A percentile compares a stretch with the other conserved stretches of the same genome.
phyloP scores from a whole-genome alignment of 2,113 vertebrate genomes.

The Phrynocephalus versicolor region DNA sequence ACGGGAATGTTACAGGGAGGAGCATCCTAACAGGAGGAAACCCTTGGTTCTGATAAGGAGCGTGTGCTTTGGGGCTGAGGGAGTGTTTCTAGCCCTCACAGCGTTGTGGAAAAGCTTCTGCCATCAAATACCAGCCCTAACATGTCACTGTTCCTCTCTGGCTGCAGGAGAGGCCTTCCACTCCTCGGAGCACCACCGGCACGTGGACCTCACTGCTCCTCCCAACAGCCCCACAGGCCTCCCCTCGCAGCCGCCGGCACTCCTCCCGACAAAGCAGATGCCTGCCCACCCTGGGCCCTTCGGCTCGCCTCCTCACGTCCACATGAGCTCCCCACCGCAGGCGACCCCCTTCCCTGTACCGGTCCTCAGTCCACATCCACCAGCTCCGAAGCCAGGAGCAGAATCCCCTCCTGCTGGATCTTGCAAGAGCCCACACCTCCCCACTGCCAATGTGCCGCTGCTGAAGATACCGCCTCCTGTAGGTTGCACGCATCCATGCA shows the following conservation, averaged over 20 bases:
- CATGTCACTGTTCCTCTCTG: slow-evolving; percentile 23
- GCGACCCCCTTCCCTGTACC: slow-evolving; percentile 80
- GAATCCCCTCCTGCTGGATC: slow-evolving; percentile 79
- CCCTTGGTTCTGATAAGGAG: neutral
- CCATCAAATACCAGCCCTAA: slow-evolving; percentile 34
- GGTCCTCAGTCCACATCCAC: slow-evolving; percentile 74
- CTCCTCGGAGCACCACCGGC: slow-evolving; percentile 90
- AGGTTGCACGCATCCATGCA: slow-evolving; percentile 92
- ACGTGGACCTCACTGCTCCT: slow-evolving; percentile 94
- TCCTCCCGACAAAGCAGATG: slow-evolving; percentile 82
- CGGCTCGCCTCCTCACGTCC: slow-evolving; percentile 70
- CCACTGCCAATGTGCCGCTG: slow-evolving; percentile 86
- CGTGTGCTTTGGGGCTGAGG: neutral
- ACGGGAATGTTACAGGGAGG: neutral
- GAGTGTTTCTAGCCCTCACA: no score
- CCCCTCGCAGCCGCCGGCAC: slow-evolving; percentile 86
- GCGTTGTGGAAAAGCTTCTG: neutral
- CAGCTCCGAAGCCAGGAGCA: slow-evolving; percentile 74
- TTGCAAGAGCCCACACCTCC: slow-evolving; percentile 90
- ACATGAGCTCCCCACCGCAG: slow-evolving; percentile 75
- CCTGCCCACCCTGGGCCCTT: slow-evolving; percentile 77
- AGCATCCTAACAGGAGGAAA: neutral
- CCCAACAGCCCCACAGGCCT: slow-evolving; percentile 96
- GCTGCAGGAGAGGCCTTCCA: slow-evolving; percentile 88
- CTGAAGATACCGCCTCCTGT: slow-evolving; percentile 87